Percentiles rank a stretch among this genome's conserved stretches.
Evolutionary conservation across 1,140 invertebrate species (phyloP).

Genomic region (Caenorhabditis elegans): WBcel235 BX284606.5:11122001-11122500

Average conservation of each 20-base stretch:
- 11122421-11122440: no score
- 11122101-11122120: not conserved
- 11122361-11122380: not conserved
- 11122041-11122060: not conserved
- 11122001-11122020: no score
- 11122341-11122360: not conserved
- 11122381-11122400: not conserved
- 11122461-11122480: not conserved
- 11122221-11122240: not conserved
- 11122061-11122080: not conserved
- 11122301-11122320: not conserved
- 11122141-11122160: not conserved
- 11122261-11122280: slow-evolving; percentile 14
- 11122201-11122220: slow-evolving; percentile 17
- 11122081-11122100: not conserved
- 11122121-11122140: not conserved
- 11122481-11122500: not conserved
- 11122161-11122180: not conserved
- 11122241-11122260: not conserved
- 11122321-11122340: not conserved
- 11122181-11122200: not conserved
- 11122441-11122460: no score
- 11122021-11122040: not conserved
- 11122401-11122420: not conserved
- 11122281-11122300: slow-evolving; percentile 12